Base-by-base conservation (phyloP, 2,888 invertebrate genomes). In the Epicampocera succincta region DNA sequence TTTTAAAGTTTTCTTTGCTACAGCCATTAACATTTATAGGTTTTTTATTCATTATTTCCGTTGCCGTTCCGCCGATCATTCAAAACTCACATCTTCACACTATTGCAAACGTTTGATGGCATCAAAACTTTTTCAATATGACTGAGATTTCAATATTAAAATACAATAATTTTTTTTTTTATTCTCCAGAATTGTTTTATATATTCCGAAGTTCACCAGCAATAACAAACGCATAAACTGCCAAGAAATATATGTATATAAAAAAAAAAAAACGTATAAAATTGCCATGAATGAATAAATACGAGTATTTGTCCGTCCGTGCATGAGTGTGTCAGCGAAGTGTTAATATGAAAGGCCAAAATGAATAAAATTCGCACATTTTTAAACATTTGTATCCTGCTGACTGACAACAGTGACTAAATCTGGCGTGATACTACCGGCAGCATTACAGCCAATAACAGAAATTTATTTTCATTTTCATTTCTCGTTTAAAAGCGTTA, bases 311-410 rank as follows among this genome's bases (percentile, higher is more conserved):
- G 58, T 33, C 6, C 3, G 21, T 54, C 12, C 42, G 5, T 42
- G 33, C 8, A 2, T 8, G 6, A 21, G 46, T 38, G 11, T 50
- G 25, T 38, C 15, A n/a, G 46, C 9, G 15, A 69, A 77, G 72
- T 66, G 79, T 73, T 73, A 68, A 76, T 81, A 73, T 77, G 58
- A 77, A 81, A 73, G 77, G 63, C 76, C 76, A 77, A 73, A 44
- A 81, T 77, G 56, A 72, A 76, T 69, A 73, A 73, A 77, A 75
- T 56, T 17, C 54, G 42, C 61, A 73, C 54, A 72, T 72, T 76
- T 56, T 44, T 33, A 33, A 76, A 81, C 76, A 76, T 61, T 72
- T 48, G 50, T 77, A 69, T 73, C 73, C 76, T 77, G 76, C 77
- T 81, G 77, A 58, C 74, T 75, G 50, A 66, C 50, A 63, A 11